Evolutionary conservation across 1,140 invertebrate species (phyloP), one percentile per base, ranked within the genome.

Genomic region (Conus betulinus): DNA sequence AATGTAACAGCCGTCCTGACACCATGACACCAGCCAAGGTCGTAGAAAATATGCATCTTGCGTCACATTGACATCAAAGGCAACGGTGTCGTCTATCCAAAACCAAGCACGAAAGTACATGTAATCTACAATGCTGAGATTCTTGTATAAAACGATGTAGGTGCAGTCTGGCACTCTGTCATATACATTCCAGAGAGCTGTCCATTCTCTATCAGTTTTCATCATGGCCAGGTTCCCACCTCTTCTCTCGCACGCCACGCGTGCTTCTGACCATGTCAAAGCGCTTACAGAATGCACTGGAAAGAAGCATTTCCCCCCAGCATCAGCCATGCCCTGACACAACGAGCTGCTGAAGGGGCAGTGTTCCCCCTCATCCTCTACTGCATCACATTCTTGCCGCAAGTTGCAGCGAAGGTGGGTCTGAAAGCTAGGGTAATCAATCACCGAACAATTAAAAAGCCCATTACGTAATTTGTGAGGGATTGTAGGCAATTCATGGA

Each of bases 301-400:
- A 83, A 25, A n/a, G 23, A 83, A 52, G 52, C 67, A 5, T 85
- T 85, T 15, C 20, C 57, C 57, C 7, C 25, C 57, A 11, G n/a
- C 23, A 39, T 20, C 84, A 25, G 71, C 57, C 17, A 25, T 5
- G 3, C 84, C 84, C 11, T 71, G 55, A 85, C 84, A 85, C 5
- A 15, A 17, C 5, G 84, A n/a, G 17, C 57, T 25, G 60, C 84
- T 85, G 60, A 85, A 85, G 84, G 84, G 57, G 55, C 84, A 67
- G 84, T 85, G 84, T 27, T 25, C 8, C 13, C 13, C 84, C 25
- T 85, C 84, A 60, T 85, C 84, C 84, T 85, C 84, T 23, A 60
- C 84, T 20, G 8, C 84, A 11, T 71, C 10, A 39, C 84, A 85
- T 57, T 85, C 84, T 10, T 53, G 55, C 0, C 71, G 52, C 57